Base-by-base conservation (phyloP, 2,113 vertebrate species). In the Datnioides undecimradiatus region DNA sequence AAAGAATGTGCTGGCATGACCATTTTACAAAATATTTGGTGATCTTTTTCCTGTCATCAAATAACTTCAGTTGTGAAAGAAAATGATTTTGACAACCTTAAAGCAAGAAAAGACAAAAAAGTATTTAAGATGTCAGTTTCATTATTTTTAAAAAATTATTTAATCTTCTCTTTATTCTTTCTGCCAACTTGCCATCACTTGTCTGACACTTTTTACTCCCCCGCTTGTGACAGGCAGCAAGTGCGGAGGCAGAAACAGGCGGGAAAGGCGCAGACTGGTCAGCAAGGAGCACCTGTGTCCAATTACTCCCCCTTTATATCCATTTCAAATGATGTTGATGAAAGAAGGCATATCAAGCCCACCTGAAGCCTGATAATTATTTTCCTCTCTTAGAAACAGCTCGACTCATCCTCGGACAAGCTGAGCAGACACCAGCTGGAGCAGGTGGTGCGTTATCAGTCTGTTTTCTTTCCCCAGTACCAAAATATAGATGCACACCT, bases 201-300 rank as follows among this genome's bases (percentile, higher is more conserved):
- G 1, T 51, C 66, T 66, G 12, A 21, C 75, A 36, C 23, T 25
- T 66, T 6, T 62, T 52, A 19, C 55, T 75, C 55, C 63, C 45
- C 64, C 25, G 2, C 59, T 54, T 13, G 17, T 46, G 41, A 33
- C 23, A 70, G 13, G 64, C 66, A 33, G 36, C 0, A 11, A 58
- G 27, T 72, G 74, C 5, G n/a, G 58, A 77, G 60, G 65, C 55
- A 79, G 65, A 34, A 58, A 29, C 14, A 52, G 34, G 45, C 41
- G 29, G 31, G 41, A 65, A 12, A 19, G 27, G 51, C 49, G 29
- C 65, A 34, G 62, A 12, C 54, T 3, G 19, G 41, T 55, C 66
- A 76, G 31, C 40, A 10, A 27, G 40, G 4, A 49, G 25, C 25
- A 54, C 40, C 54, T 71, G 71, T 21, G 5, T 34, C 34, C 60